Percentiles rank a stretch among this genome's conserved stretches.
Conservation (phyloP, 2,113 vertebrate species). For the Eulemur macaco region DNA sequence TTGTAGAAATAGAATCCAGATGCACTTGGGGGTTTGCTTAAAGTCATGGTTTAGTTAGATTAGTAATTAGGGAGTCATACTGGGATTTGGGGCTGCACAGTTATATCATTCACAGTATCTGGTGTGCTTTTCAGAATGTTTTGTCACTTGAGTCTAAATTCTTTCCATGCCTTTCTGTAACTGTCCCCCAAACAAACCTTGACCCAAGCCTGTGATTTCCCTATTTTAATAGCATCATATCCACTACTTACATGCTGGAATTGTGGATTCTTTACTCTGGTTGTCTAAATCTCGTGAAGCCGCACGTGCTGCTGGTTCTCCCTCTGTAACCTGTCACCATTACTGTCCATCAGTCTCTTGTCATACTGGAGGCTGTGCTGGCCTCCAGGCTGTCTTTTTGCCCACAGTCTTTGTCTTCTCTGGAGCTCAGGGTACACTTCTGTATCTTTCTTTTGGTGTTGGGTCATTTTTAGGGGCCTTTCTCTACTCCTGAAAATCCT, state of each 20-base stretch:
- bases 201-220: neutral
- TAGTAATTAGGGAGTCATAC: neutral
- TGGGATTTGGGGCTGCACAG: neutral
- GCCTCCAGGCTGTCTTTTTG: neutral
- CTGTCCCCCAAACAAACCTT: neutral
- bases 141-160: neutral
- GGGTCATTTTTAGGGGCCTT: neutral
- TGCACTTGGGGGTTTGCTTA: neutral
- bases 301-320: neutral
- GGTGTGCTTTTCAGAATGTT: neutral
- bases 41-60: conserved; percentile 2
- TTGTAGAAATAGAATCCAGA: conserved; percentile 3
- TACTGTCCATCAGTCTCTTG: neutral
- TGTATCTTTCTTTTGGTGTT: neutral
- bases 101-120: neutral
- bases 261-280: neutral
- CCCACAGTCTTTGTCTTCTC: neutral
- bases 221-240: neutral
- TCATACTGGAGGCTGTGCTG: neutral
- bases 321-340: neutral
- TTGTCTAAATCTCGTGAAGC: neutral
- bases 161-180: neutral
- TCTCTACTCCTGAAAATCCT: neutral
- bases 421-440: neutral
- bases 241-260: neutral